A percentile compares a stretch with the other conserved stretches of the same genome.
Conservation (phyloP, 2,797 vertebrate genomes). For the Sebastes oblongus region DNA sequence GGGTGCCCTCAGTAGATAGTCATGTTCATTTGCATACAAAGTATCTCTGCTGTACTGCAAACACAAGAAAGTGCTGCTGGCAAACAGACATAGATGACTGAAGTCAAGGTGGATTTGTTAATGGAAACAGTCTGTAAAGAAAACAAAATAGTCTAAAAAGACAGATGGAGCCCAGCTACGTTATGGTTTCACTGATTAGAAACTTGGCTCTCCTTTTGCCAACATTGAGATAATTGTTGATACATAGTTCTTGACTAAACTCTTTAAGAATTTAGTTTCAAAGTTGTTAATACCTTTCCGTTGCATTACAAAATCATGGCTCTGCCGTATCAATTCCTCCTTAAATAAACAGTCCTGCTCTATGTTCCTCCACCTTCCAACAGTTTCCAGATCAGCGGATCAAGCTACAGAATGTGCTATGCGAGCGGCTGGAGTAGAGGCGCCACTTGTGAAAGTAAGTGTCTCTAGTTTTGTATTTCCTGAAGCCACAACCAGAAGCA, state of each 20-base stretch:
- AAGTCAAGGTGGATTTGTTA: background rate
- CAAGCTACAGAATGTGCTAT: constrained; percentile 52
- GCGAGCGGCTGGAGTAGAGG: background rate
- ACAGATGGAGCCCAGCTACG: background rate
- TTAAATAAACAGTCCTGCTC: background rate
- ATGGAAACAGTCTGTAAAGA: background rate
- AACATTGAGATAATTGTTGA: background rate
- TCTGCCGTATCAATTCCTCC: background rate
- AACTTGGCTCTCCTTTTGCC: background rate
- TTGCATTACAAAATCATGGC: background rate
- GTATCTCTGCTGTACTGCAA: background rate
- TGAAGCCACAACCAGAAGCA: background rate
- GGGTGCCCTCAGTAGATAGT: background rate
- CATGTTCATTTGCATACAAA: background rate
- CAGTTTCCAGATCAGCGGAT: constrained; percentile 68
- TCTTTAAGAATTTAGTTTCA: background rate
- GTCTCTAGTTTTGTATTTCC: background rate
- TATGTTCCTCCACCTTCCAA: background rate
- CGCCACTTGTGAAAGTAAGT: constrained; percentile 63
- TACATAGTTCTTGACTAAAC: background rate
- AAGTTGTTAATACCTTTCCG: background rate
- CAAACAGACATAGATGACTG: background rate
- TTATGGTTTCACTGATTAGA: constrained; percentile 27
- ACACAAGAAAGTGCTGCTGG: background rate
- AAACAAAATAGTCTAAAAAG: background rate